phyloP scores from a whole-genome alignment of 35 echinoderm and acorn worm genomes.

The Eucidaris tribuloides region DNA sequence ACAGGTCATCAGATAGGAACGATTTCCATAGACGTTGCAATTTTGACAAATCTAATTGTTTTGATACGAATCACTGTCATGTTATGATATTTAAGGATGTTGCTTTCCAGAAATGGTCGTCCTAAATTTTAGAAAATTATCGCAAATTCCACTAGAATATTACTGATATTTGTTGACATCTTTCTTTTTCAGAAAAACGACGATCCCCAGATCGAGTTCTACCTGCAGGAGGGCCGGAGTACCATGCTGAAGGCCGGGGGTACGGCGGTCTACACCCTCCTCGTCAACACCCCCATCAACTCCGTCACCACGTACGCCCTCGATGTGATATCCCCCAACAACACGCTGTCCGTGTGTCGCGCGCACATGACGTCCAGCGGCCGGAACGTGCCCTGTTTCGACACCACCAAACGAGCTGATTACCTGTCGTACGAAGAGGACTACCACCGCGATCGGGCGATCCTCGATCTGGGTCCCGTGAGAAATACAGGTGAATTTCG shows the following conservation, averaged over 20 bases:
- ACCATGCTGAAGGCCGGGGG: slow-evolving; percentile 35
- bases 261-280: slow-evolving; percentile 62
- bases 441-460: slow-evolving; percentile 62
- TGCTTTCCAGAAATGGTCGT: too few species aligned
- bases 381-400: slow-evolving; percentile 77
- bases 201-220: slow-evolving; percentile 53
- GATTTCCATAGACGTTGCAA: too few species aligned
- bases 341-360: slow-evolving; percentile 61
- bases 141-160: too few species aligned
- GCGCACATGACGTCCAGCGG: slow-evolving; percentile 40
- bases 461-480: slow-evolving; percentile 63
- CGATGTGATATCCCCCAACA: slow-evolving; percentile 59
- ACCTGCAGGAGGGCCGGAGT: slow-evolving; percentile 11
- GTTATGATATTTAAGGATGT: too few species aligned
- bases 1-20: too few species aligned
- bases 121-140: too few species aligned
- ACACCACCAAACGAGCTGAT: slow-evolving; percentile 29
- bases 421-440: slow-evolving; percentile 76
- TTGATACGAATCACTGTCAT: too few species aligned
- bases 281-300: slow-evolving; percentile 40
- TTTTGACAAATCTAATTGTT: too few species aligned
- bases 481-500: slow-evolving; percentile 95
- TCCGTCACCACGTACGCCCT: slow-evolving; percentile 59
- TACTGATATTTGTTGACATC: too few species aligned
- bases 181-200: too few species aligned